Percentiles rank a stretch among this genome's conserved stretches.
Evolutionary conservation across 2,888 invertebrate genomes (phyloP).

Genomic region (Pinctada fucata): DNA sequence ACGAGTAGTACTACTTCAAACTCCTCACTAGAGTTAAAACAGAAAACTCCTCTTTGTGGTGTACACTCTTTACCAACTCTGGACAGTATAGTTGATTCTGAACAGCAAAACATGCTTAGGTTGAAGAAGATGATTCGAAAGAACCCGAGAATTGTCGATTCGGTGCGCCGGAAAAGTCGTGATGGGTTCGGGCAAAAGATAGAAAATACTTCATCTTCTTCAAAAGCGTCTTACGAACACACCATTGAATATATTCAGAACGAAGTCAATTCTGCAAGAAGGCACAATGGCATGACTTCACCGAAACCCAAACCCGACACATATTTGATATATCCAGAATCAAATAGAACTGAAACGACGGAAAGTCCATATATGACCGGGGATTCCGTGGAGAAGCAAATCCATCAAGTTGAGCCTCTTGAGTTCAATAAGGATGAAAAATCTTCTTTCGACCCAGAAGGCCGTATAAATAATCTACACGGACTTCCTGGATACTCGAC

Average conservation of each 20-base stretch:
- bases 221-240: neutral
- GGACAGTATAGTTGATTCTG: neutral
- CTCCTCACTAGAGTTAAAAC: conserved; percentile 3
- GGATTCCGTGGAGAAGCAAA: neutral
- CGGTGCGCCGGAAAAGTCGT: neutral
- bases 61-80: conserved; percentile 22
- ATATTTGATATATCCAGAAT: neutral
- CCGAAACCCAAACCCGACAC: neutral
- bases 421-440: neutral
- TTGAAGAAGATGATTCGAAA: conserved; percentile 11
- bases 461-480: neutral
- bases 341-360: neutral
- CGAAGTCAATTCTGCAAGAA: neutral
- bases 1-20: conserved; percentile 8
- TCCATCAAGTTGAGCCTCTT: neutral
- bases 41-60: neutral
- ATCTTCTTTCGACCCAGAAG: neutral
- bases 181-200: neutral
- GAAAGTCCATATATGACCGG: neutral
- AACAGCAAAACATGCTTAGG: neutral
- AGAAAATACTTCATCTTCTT: neutral
- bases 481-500: neutral
- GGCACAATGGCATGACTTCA: neutral
- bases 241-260: neutral
- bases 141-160: neutral